Percentiles rank a stretch among this genome's conserved stretches.
Conservation (phyloP, 23 tunicate species). For the Halocynthia aurantium region DNA sequence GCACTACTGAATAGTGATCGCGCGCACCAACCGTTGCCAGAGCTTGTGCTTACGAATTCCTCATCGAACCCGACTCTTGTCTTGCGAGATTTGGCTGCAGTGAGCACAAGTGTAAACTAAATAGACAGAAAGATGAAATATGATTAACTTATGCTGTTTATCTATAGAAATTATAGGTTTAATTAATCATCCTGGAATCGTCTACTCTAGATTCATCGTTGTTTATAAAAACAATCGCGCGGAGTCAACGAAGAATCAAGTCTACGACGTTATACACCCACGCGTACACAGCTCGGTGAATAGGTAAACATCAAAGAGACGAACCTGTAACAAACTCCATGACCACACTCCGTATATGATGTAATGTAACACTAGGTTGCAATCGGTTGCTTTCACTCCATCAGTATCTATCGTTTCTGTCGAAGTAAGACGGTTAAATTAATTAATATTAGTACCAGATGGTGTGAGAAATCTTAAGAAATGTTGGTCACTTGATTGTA, state of each 20-base stretch:
- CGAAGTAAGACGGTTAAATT: neutral
- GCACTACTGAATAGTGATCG: conserved; percentile 60
- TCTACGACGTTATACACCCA: too few relatives aligned
- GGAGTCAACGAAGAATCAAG: too few relatives aligned
- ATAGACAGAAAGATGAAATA: neutral
- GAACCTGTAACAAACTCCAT: conserved; percentile 82
- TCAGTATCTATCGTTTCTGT: conserved; percentile 77
- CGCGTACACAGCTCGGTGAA: neutral
- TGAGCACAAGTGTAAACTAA: conserved; percentile 86
- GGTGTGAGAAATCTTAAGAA: neutral
- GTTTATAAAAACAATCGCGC: too few relatives aligned
- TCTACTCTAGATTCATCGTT: too few relatives aligned
- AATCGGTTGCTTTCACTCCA: conserved; percentile 32
- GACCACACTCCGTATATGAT: conserved; percentile 90
- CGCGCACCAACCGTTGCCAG: conserved; percentile 58
- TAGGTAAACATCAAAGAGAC: neutral
- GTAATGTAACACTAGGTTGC: conserved; percentile 53
- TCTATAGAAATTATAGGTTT: too few relatives aligned
- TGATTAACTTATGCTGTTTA: too few relatives aligned
- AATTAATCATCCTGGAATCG: too few relatives aligned
- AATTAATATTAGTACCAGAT: too few relatives aligned
- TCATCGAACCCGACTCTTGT: conserved; percentile 44
- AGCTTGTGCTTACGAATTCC: neutral
- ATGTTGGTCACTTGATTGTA: neutral
- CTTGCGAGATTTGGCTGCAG: conserved; percentile 80